Evolutionary conservation across 37 sponge, comb jelly and placozoan genomes (phyloP).

Genomic region (Spongia lamella): DNA sequence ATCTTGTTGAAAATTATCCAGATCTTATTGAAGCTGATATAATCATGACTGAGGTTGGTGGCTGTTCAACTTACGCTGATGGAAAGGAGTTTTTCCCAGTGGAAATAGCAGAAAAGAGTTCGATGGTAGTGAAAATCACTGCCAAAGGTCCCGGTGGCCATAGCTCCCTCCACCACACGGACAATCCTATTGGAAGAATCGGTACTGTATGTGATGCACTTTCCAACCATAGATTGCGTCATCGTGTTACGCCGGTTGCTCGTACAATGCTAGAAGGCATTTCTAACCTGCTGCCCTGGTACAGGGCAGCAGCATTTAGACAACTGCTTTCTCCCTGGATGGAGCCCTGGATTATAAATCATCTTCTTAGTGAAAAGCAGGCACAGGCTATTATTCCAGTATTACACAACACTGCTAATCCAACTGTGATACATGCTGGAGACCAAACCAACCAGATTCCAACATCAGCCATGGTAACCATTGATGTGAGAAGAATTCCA

Average conservation of each 20-base stretch:
- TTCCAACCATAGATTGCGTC: conserved; percentile 41
- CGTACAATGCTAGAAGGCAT: conserved; percentile 53
- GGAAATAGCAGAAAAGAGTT: conserved; percentile 77
- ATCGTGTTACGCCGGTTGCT: conserved; percentile 47
- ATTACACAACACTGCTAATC: conserved; percentile 76
- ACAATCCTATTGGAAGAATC: conserved; percentile 70
- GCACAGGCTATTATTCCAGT: conserved; percentile 37
- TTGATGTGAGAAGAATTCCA: conserved; percentile 72
- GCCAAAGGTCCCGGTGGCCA: conserved; percentile 72
- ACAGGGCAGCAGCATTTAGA: conserved; percentile 38
- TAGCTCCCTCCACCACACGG: conserved; percentile 46
- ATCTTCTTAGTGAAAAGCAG: conserved; percentile 54
- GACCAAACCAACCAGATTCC: conserved; percentile 81
- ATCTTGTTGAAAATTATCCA: conserved; percentile 72
- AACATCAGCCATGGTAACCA: conserved; percentile 41
- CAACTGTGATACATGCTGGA: conserved; percentile 48
- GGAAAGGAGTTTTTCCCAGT: conserved; percentile 49
- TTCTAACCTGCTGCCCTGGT: conserved; percentile 38
- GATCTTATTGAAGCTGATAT: conserved; percentile 77
- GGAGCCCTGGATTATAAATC: conserved; percentile 29
- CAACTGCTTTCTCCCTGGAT: conserved; percentile 50
- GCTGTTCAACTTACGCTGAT: conserved; percentile 49
- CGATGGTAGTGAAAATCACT: conserved; percentile 41
- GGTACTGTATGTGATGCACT: conserved; percentile 53
- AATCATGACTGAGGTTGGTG: conserved; percentile 78